These are phyloP conservation scores for Sparidentex hasta DNA, from an alignment of 2,797 vertebrate species.

Conservation along the genomic window DNA sequence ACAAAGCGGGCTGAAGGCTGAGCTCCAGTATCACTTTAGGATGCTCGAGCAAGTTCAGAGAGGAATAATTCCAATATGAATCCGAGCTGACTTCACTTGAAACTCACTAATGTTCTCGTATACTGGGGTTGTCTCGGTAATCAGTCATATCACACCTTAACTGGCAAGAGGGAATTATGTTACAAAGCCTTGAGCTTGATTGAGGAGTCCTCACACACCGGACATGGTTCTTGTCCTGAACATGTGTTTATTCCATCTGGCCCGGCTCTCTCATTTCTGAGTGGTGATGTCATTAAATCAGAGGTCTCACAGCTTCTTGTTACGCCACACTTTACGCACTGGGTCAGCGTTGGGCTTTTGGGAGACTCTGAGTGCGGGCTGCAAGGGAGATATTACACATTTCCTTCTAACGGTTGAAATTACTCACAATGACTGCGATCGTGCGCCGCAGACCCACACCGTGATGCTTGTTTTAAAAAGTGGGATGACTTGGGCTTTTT, in stretches of 20 bases:
- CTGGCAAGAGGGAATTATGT: neutral
- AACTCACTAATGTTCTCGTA: neutral
- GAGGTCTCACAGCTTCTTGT: constrained; percentile 48
- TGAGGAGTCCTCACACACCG: constrained; percentile 21
- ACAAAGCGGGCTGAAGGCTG: constrained; percentile 12
- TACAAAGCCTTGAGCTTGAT: constrained; percentile 11
- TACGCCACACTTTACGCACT: constrained; percentile 22
- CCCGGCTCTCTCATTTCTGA: constrained; percentile 67
- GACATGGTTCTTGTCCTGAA: constrained; percentile 26
- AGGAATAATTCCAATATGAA: neutral
- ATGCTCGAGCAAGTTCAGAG: neutral
- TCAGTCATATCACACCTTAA: constrained; percentile 1
- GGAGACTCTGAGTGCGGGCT: constrained; percentile 12
- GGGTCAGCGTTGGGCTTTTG: constrained; percentile 34
- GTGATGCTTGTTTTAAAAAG: neutral
- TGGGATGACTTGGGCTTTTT: neutral
- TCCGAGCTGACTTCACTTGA: neutral
- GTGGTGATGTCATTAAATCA: constrained; percentile 73
- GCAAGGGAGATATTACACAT: constrained; percentile 19
- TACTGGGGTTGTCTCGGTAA: neutral
- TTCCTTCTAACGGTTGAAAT: constrained; percentile 9
- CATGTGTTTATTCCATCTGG: constrained; percentile 70
- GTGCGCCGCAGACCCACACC: neutral
- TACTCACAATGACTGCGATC: neutral
- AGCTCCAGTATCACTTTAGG: constrained; percentile 6